Percentiles rank a stretch among this genome's conserved stretches.
Conservation (phyloP, 2,113 vertebrate species). For the Tapirus terrestris region DNA sequence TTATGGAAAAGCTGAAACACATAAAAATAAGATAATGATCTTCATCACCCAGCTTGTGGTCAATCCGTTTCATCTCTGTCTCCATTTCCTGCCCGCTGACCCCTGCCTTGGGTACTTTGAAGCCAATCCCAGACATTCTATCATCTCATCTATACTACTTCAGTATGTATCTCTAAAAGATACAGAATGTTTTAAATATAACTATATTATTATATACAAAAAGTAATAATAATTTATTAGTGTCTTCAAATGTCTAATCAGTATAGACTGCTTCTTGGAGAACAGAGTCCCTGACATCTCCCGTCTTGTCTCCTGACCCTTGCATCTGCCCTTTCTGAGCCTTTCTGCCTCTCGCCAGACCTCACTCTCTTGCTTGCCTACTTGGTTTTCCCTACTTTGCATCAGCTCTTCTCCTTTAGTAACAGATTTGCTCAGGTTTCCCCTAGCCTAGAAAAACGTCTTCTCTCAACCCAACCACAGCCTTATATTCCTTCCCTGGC, state of each 20-base stretch:
- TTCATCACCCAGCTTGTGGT: not conserved
- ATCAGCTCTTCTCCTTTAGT: not conserved
- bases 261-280: not conserved
- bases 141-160: not conserved
- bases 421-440: not conserved
- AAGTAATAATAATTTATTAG: not conserved
- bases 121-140: not conserved
- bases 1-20: not conserved
- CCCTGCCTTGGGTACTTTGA: not conserved
- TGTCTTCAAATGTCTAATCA: not conserved
- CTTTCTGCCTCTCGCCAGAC: not conserved
- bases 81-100: not conserved
- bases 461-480: not conserved
- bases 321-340: not conserved
- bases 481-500: not conserved
- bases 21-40: not conserved
- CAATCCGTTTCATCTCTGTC: not conserved
- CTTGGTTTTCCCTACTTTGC: not conserved
- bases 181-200: not conserved
- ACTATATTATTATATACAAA: not conserved
- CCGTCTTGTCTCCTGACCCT: not conserved
- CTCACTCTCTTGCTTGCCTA: not conserved
- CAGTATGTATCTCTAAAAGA: not conserved
- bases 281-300: accelerated
- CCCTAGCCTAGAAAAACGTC: not conserved